These are phyloP conservation scores for Drosophila nigromelanica DNA, from an alignment of 1,140 invertebrate species.

Conservation along the genomic window DNA sequence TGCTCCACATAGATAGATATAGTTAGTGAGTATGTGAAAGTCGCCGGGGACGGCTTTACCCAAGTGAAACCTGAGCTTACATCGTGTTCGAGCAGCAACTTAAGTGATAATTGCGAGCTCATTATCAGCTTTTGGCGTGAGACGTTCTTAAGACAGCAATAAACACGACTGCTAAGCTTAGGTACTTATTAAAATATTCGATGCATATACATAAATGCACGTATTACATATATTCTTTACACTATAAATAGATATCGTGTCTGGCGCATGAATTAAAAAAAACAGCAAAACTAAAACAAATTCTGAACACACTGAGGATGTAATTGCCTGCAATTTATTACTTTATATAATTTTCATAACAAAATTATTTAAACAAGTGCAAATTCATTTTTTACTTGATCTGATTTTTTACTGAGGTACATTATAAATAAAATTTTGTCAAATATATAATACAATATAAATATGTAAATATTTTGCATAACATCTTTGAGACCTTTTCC, in stretches of 20 bases:
- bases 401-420: no score
- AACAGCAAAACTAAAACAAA: no score
- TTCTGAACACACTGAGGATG: background rate
- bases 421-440: no score
- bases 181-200: conserved; percentile 19
- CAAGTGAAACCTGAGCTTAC: conserved; percentile 63
- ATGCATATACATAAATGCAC: no score
- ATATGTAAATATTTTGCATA: background rate
- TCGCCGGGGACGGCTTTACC: conserved; percentile 25
- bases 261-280: background rate
- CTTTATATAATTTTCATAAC: background rate
- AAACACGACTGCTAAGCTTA: conserved; percentile 29
- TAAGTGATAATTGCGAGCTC: conserved; percentile 74
- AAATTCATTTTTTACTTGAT: no score
- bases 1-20: conserved; percentile 27
- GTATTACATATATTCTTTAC: conserved; percentile 6
- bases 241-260: conserved; percentile 12
- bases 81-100: conserved; percentile 52
- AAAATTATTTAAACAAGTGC: no score
- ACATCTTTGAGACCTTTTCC: no score
- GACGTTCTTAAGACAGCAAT: conserved; percentile 35
- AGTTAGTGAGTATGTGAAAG: conserved; percentile 45
- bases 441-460: no score
- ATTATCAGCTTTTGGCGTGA: conserved; percentile 75
- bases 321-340: conserved; percentile 15